A percentile compares a stretch with the other conserved stretches of the same genome.
These are phyloP conservation scores for Arge pagana DNA, from an alignment of 2,888 invertebrate species.

Conservation along the genomic window DNA sequence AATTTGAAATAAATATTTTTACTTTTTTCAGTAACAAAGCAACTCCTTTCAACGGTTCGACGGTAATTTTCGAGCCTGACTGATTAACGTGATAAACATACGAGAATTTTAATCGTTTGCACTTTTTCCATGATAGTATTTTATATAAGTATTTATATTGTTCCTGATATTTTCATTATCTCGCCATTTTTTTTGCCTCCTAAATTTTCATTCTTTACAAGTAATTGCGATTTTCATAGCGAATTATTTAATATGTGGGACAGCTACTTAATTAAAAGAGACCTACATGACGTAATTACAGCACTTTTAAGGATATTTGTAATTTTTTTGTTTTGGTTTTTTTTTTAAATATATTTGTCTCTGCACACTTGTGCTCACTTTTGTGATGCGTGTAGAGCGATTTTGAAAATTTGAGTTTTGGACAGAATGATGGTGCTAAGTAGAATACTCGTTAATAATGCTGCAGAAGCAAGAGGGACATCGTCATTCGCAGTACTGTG, in stretches of 20 bases:
- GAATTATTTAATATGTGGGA: neutral
- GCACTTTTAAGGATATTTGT: neutral
- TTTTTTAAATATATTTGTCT: neutral
- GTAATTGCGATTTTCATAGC: constrained; percentile 1
- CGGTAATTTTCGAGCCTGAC: too few species aligned
- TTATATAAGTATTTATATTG: neutral
- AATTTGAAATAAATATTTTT: too few species aligned
- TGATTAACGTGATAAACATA: neutral
- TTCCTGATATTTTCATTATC: neutral
- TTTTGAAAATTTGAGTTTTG: too few species aligned
- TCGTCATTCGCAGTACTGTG: neutral
- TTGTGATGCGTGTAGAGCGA: too few species aligned
- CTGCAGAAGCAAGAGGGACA: constrained; percentile 9
- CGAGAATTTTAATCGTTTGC: neutral
- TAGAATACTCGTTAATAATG: neutral
- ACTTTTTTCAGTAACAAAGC: too few species aligned
- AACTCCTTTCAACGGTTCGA: too few species aligned
- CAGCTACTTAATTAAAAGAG: constrained; percentile 9
- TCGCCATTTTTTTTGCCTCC: neutral
- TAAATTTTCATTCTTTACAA: neutral
- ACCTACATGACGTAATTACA: neutral
- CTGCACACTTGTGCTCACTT: too few species aligned
- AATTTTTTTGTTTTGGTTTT: neutral
- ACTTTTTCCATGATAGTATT: neutral
- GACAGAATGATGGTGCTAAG: too few species aligned